Evolutionary conservation across 2,888 invertebrate genomes (phyloP), one percentile per base, ranked within the genome.

Genomic region (Nomada hirtipes): DNA sequence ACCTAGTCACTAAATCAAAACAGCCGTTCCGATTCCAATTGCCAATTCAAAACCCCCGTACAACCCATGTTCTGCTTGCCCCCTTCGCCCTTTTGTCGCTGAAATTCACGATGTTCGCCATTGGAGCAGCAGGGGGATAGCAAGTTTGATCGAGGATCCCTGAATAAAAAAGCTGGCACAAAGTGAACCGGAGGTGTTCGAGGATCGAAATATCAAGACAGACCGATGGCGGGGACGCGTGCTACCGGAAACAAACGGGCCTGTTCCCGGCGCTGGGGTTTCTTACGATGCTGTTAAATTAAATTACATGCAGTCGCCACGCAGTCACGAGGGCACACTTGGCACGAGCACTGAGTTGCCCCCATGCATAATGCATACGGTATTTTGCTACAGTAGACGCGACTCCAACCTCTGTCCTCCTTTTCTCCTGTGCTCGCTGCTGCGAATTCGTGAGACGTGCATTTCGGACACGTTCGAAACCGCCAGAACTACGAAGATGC

Each of bases 281-380:
- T 90, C 91, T 92, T 92, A 91, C 89, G 91, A 90, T 85, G 89
- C 90, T 90, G 91, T 92, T 91, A 92, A 92, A 92, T 92, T 91
- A 92, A 92, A 92, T 92, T 92, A 92, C 91, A 91, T 90, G 89
- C 91, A 92, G 91, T 90, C 91, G 86, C 90, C 90, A 90, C 83
- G 86, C 90, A 92, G 92, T 91, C 91, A 91, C 90, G 90, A 89
- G 88, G 91, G 88, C 90, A 91, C 90, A 92, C 92, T 92, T 92
- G 92, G 92, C 92, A 92, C 91, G 89, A 90, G 90, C 88, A 82
- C 86, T 86, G 85, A 84, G 85, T 87, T 75, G 84, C 88, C 88
- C 80, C 89, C 85, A 92, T 92, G 92, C 92, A 92, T 92, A 89
- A 92, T 92, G 92, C 92, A 92, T 91, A 88, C 89, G 91, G 90